Base-by-base conservation (phyloP, 2,113 vertebrate species). In the Tor tambroides region DNA sequence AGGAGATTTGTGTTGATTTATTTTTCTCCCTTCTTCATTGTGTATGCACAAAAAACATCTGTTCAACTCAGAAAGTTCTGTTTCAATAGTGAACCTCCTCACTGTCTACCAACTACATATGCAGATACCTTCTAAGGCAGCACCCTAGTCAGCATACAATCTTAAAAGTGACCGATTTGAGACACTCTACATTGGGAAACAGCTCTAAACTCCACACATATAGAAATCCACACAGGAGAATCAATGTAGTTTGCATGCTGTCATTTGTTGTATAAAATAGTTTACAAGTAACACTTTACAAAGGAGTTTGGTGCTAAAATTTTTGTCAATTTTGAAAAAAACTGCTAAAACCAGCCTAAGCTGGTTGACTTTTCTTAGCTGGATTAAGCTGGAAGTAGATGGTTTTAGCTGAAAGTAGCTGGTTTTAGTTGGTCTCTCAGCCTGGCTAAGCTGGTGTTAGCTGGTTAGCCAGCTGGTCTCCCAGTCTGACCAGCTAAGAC, bases 1-100 rank as follows among this genome's bases (percentile, higher is more conserved):
- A 35, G n/a, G 17, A 75, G 43, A 69, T 69, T 49, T 71, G 11
- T 69, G 8, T 77, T 84, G n/a, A 43, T 84, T 69, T 77, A 43
- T 30, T 1, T 63, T 35, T 78, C 38, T 28, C 23, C 28, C 28
- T 3, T 41, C 21, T 41, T 41, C 85, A 71, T 76, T 79, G 54
- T 61, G 10, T 26, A 78, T 43, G 46, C n/a, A 38, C 56, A 54
- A 59, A 59, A n/a, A 59, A 59, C 21, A n/a, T 59, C 21, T n/a
- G 21, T 23, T 59, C 21, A 59, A 1, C 4, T 84, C 75, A 69
- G 38, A 41, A 76, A n/a, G 26, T 28, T 86, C 11, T 26, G 15
- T 32, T 78, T 15, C 76, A 49, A 15, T 49, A 74, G 21, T 17
- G 5, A 76, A n/a, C 54, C 6, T 19, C 4, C 17, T 11, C n/a